phyloP scores from a whole-genome alignment of 2,888 invertebrate genomes.

The Sabellastarte sp. region DNA sequence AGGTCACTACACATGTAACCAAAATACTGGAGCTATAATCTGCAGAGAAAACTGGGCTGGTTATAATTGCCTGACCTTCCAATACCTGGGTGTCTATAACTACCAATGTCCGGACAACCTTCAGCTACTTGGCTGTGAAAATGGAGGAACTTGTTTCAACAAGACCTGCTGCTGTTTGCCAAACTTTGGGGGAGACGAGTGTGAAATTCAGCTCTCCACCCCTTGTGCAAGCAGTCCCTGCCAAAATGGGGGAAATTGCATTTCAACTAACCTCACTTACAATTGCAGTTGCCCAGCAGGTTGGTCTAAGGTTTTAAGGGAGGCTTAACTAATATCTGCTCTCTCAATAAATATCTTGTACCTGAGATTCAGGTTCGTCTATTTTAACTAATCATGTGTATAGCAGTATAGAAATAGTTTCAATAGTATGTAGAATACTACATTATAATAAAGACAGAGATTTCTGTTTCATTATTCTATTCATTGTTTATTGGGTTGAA shows the following conservation, averaged over 20 bases:
- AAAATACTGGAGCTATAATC: background rate
- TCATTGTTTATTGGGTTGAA: no score
- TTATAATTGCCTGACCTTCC: background rate
- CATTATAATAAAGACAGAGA: no score
- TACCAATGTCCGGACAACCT: background rate
- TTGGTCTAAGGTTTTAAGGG: no score
- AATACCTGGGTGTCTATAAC: background rate
- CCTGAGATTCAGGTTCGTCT: no score
- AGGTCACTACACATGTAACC: background rate
- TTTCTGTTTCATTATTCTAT: no score
- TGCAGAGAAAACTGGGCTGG: background rate
- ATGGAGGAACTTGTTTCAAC: background rate
- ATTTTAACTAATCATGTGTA: no score
- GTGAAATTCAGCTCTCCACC: background rate
- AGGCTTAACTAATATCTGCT: no score
- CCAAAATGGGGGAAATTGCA: background rate
- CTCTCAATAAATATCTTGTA: no score
- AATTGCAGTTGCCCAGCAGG: background rate
- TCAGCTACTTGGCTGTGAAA: background rate
- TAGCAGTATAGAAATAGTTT: no score
- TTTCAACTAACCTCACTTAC: background rate
- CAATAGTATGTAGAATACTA: no score
- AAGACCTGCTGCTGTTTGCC: background rate
- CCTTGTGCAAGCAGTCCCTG: background rate
- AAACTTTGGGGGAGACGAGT: background rate